These are phyloP conservation scores for Colossoma macropomum DNA, from an alignment of 2,113 vertebrate species.

Conservation along the genomic window DNA sequence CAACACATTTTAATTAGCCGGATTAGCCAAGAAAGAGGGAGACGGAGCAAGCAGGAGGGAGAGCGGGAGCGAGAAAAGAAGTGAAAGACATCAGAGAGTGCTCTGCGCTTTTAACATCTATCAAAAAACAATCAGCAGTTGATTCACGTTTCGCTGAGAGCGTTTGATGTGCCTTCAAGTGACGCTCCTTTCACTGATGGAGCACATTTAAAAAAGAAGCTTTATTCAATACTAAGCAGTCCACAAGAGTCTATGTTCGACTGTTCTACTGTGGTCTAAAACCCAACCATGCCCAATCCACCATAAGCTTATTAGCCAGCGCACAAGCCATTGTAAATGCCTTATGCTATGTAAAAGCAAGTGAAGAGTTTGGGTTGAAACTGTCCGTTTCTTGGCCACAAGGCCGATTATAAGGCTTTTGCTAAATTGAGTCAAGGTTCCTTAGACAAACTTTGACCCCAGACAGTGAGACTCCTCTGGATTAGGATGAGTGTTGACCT, in stretches of 20 bases:
- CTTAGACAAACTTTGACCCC: slow-evolving; percentile 12
- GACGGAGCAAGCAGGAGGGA: neutral
- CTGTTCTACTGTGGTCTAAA: slow-evolving; percentile 8
- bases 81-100: slow-evolving; percentile 53
- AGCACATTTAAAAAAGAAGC: neutral
- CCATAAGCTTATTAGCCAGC: slow-evolving; percentile 11
- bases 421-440: slow-evolving; percentile 30
- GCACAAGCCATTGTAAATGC: slow-evolving; percentile 9
- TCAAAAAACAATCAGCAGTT: slow-evolving; percentile 38
- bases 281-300: neutral
- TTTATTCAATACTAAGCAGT: neutral
- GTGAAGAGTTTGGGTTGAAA: neutral
- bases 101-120: slow-evolving; percentile 17
- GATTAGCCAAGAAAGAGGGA: slow-evolving; percentile 65
- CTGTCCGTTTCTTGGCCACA: slow-evolving; percentile 9
- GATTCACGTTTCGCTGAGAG: slow-evolving; percentile 33
- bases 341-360: neutral
- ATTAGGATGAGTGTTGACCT: slow-evolving; percentile 55
- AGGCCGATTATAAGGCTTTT: slow-evolving; percentile 42
- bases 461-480: slow-evolving; percentile 55
- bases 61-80: slow-evolving; percentile 30
- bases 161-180: slow-evolving; percentile 28
- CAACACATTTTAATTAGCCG: slow-evolving; percentile 77
- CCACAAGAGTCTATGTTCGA: neutral
- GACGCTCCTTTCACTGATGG: neutral